A percentile compares a stretch with the other conserved stretches of the same genome.
These are phyloP conservation scores for Myiagra hebetior DNA, from an alignment of 2,113 vertebrate genomes.

Conservation along the genomic window DNA sequence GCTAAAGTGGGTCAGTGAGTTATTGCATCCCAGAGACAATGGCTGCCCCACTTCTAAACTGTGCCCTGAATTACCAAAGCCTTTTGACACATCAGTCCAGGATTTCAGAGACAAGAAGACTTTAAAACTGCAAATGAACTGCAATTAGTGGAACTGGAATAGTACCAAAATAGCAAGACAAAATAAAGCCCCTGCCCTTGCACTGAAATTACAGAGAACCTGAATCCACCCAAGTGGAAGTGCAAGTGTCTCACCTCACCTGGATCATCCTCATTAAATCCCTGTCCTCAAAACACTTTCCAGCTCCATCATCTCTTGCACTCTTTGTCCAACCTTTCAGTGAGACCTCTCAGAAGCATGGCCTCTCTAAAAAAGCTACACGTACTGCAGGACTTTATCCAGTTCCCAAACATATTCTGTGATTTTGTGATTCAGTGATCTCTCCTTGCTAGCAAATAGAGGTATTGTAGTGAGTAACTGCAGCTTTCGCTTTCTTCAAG, in stretches of 20 bases:
- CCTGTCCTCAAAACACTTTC: background rate
- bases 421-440: background rate
- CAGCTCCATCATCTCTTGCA: background rate
- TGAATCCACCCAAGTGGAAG: background rate
- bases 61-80: background rate
- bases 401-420: background rate
- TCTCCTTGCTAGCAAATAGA: background rate
- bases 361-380: background rate
- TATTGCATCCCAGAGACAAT: background rate
- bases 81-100: background rate
- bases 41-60: background rate
- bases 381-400: background rate
- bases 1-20: background rate
- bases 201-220: background rate
- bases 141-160: background rate
- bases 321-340: background rate
- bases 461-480: background rate
- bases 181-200: background rate
- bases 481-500: background rate
- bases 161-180: background rate
- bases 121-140: background rate
- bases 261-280: background rate
- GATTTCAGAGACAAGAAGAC: background rate
- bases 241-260: background rate
- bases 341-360: background rate